phyloP scores from a whole-genome alignment of 2,797 vertebrate species.

The Neoniphon sammara region DNA sequence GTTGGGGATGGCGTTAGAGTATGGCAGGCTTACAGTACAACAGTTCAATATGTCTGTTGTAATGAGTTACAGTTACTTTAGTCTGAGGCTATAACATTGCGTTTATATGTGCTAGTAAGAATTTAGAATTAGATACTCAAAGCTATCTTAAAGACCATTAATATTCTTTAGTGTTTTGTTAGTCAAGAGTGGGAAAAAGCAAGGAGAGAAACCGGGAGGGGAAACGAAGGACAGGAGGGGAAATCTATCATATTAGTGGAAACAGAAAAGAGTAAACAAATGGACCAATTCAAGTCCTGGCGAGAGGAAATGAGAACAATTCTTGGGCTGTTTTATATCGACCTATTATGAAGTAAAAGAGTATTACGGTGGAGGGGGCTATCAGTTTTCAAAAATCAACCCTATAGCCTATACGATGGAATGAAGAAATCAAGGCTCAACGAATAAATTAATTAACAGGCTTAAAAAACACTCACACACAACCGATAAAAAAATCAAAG shows the following conservation, averaged over 20 bases:
- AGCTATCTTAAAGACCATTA: constrained; percentile 32
- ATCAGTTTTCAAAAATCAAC: constrained; percentile 67
- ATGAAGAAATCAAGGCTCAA: constrained; percentile 69
- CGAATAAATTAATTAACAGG: constrained; percentile 65
- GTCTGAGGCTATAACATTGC: constrained; percentile 61
- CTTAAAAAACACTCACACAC: constrained; percentile 21
- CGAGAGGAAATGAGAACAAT: constrained; percentile 47
- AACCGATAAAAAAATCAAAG: constrained; percentile 46
- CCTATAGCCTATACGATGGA: constrained; percentile 51
- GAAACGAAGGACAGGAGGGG: constrained; percentile 46
- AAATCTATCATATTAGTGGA: constrained; percentile 64
- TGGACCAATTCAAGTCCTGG: constrained; percentile 52
- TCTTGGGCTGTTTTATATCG: constrained; percentile 54
- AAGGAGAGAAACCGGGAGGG: constrained; percentile 71
- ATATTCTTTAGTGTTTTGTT: constrained; percentile 40
- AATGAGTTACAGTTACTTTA: constrained; percentile 72
- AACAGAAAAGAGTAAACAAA: constrained; percentile 66
- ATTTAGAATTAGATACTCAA: constrained; percentile 41
- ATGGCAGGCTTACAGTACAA: constrained; percentile 73
- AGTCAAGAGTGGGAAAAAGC: constrained; percentile 52
- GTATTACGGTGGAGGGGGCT: constrained; percentile 43
- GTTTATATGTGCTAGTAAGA: constrained; percentile 44
- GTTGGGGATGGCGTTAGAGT: constrained; percentile 48
- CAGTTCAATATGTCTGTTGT: constrained; percentile 74
- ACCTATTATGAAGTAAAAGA: constrained; percentile 54